phyloP scores from a whole-genome alignment of 2,888 invertebrate species.

The Agrotis segetum region DNA sequence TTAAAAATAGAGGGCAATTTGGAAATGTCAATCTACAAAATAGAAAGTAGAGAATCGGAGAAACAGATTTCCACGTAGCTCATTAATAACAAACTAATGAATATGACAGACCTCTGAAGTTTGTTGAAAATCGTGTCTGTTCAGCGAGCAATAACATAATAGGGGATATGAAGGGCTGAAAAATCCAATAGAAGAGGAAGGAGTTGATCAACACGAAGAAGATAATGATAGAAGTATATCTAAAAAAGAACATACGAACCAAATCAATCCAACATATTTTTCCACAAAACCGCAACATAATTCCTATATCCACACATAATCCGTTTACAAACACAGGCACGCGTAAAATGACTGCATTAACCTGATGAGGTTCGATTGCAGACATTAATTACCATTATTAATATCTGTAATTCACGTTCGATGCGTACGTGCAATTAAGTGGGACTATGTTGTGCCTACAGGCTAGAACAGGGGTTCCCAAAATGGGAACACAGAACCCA shows the following conservation, averaged over 20 bases:
- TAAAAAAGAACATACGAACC: background rate
- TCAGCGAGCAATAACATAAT: background rate
- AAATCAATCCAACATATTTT: slow-evolving; percentile 24
- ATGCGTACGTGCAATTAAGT: slow-evolving; percentile 73
- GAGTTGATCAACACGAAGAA: background rate
- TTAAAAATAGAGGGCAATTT: background rate
- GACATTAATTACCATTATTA: slow-evolving; percentile 78
- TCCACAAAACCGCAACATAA: slow-evolving; percentile 21
- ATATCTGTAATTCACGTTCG: slow-evolving; percentile 70
- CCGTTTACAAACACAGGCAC: slow-evolving; percentile 51
- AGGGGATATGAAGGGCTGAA: background rate
- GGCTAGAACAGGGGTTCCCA: background rate
- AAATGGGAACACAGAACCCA: too few relatives aligned
- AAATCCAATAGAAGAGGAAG: background rate
- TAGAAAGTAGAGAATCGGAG: background rate
- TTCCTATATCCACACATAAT: slow-evolving; percentile 44
- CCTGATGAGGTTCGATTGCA: slow-evolving; percentile 70
- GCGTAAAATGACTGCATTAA: slow-evolving; percentile 60
- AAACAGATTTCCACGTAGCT: background rate
- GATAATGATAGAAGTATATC: background rate
- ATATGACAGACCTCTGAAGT: too few relatives aligned
- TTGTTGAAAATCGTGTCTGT: background rate
- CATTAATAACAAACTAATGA: background rate
- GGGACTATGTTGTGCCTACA: slow-evolving; percentile 35
- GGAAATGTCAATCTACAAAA: background rate